phyloP scores from a whole-genome alignment of 2,113 vertebrate species.

The Chascanopsetta lugubris region DNA sequence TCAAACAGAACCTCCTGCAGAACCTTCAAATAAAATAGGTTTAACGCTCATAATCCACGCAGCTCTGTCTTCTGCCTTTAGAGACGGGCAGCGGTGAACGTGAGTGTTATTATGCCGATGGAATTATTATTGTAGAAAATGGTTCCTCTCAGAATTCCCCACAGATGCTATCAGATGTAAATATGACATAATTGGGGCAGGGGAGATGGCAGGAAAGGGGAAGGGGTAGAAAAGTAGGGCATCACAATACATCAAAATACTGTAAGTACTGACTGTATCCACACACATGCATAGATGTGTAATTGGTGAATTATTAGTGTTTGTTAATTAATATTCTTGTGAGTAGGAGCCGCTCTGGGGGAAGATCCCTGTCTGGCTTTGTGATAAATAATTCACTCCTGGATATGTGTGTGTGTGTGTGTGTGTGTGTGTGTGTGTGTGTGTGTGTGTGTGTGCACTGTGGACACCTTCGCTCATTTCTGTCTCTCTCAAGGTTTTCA shows the following conservation, averaged over 20 bases:
- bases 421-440: constrained; percentile 8
- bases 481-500: constrained; percentile 35
- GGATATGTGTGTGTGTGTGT: constrained; percentile 30
- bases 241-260: constrained; percentile 26
- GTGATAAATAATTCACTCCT: constrained; percentile 65
- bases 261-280: constrained; percentile 5
- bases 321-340: constrained; percentile 59
- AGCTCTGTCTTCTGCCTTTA: not conserved
- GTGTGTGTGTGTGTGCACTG: not conserved
- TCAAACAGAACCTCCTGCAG: too few species aligned
- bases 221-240: constrained; percentile 59
- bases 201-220: constrained; percentile 33
- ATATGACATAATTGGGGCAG: constrained; percentile 69
- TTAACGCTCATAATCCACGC: too few species aligned
- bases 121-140: not conserved
- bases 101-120: not conserved
- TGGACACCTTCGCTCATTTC: not conserved
- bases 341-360: constrained; percentile 34
- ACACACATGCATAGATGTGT: constrained; percentile 9
- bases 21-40: too few species aligned
- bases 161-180: constrained; percentile 55
- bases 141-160: constrained; percentile 22
- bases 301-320: constrained; percentile 55
- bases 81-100: not conserved
- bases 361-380: constrained; percentile 35